Base-by-base conservation (phyloP, 2,888 invertebrate genomes). In the Mesorhabditis spiculigera region DNA sequence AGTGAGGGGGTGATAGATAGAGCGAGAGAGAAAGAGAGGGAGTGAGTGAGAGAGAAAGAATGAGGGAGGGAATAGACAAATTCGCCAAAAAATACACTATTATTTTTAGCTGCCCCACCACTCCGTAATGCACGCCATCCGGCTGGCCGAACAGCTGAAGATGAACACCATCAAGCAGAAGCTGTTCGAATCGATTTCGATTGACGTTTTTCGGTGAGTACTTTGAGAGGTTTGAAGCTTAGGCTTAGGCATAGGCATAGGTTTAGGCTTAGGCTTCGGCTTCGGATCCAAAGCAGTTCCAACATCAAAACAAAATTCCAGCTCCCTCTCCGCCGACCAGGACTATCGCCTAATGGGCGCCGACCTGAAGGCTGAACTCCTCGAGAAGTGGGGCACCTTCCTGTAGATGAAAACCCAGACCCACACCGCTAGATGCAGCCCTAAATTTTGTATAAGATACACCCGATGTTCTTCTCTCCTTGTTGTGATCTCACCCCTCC, bases 301-400 rank as follows among this genome's bases (percentile, higher is more conserved):
- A 50, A 50, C n/a, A 10, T n/a, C 58, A 13, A 50, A 50, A 50
- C 58, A 50, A 50, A 50, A 10, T 64, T 74, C 63, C 68, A 73
- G 75, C 28, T 69, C 74, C 43, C 66, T 77, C 8, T 44, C 73
- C 13, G 45, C 72, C 28, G 75, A 77, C 65, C 67, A 68, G 43
- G 66, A 77, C 61, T 77, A 74, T 45, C 65, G 70, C 45, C 50
- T 70, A 64, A 75, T 77, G 77, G 58, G 69, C 50, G 67, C 74
- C 4, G 72, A 75, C 28, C 67, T 77, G 45, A 77, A 77, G 61
- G 74, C 77, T 10, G 75, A 77, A 68, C 69, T 77, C n/a, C 71
- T 77, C 42, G 77, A 77, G 65, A 77, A 76, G 58, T 77, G 75
- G 75, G 77, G 77, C 10, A 71, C 74, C 28, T 74, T 76, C 70